Percentiles rank a stretch among this genome's conserved stretches.
These are phyloP conservation scores for Enoplosus armatus DNA, from an alignment of 2,797 vertebrate genomes.

Conservation along the genomic window DNA sequence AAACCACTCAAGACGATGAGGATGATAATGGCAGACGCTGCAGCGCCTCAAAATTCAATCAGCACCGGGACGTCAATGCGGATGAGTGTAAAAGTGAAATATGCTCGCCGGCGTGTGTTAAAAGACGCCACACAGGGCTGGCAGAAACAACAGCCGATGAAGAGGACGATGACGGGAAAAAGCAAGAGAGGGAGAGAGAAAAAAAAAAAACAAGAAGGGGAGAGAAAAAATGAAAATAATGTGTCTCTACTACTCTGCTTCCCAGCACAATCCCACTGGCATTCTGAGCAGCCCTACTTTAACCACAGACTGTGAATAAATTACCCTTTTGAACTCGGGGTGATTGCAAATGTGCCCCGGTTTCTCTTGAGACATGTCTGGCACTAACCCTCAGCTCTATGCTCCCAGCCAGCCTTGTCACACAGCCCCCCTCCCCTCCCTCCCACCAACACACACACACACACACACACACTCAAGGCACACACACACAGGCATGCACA, in stretches of 20 bases:
- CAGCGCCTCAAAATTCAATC: slow-evolving; percentile 88
- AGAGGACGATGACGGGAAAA: slow-evolving; percentile 58
- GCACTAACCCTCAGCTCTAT: slow-evolving; percentile 79
- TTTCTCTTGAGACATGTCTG: slow-evolving; percentile 85
- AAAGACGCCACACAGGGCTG: slow-evolving; percentile 79
- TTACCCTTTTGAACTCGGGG: slow-evolving; percentile 86
- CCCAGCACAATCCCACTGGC: slow-evolving; percentile 78
- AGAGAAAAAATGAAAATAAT: slow-evolving; percentile 74
- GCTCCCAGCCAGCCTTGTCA: slow-evolving; percentile 78
- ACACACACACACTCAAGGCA: slow-evolving; percentile 24
- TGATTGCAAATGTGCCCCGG: slow-evolving; percentile 85
- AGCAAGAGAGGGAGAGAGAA: slow-evolving; percentile 15
- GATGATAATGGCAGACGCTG: slow-evolving; percentile 85
- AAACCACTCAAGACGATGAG: slow-evolving; percentile 87
- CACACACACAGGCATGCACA: slow-evolving; percentile 47
- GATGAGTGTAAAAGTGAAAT: slow-evolving; percentile 87
- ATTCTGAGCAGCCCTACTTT: slow-evolving; percentile 81
- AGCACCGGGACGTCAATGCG: slow-evolving; percentile 80
- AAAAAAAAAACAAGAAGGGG: slow-evolving; percentile 7
- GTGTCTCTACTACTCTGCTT: slow-evolving; percentile 72
- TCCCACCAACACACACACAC: slow-evolving; percentile 30
- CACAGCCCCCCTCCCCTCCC: slow-evolving; percentile 47
- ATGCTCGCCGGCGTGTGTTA: slow-evolving; percentile 79
- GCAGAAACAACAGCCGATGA: slow-evolving; percentile 73
- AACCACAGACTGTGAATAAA: slow-evolving; percentile 87